phyloP scores from a whole-genome alignment of 2,113 vertebrate species.

The Xyliphius kryptos region DNA sequence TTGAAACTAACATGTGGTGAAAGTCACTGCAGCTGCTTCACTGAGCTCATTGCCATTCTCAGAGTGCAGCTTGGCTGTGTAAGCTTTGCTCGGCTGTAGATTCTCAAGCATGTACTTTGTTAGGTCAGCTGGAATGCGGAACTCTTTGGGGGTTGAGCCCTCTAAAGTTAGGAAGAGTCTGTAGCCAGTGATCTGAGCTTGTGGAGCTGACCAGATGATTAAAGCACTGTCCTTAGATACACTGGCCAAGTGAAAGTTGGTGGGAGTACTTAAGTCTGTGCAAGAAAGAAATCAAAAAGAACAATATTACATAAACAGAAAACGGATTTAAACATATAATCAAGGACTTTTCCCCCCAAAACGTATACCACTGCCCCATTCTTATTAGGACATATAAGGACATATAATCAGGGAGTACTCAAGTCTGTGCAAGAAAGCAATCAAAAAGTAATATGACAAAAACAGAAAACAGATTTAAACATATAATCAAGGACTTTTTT shows the following conservation, averaged over 20 bases:
- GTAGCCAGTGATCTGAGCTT: constrained; percentile 72
- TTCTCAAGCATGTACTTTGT: constrained; percentile 72
- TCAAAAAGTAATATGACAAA: not conserved
- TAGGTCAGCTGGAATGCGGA: constrained; percentile 65
- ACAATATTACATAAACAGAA: no score
- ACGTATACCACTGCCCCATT: no score
- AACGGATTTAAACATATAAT: no score
- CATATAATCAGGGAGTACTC: constrained; percentile 63
- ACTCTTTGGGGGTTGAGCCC: constrained; percentile 73
- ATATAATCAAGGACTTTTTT: no score
- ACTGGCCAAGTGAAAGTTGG: constrained; percentile 72
- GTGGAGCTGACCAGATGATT: constrained; percentile 76
- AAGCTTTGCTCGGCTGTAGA: constrained; percentile 74
- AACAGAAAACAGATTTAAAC: no score
- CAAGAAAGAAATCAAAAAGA: not conserved
- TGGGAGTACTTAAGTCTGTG: constrained; percentile 78
- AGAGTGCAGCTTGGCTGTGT: constrained; percentile 71
- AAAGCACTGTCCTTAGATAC: constrained; percentile 73
- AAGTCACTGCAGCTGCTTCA: constrained; percentile 58
- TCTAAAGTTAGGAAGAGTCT: constrained; percentile 70
- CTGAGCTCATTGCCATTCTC: constrained; percentile 75
- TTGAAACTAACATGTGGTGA: constrained; percentile 49
- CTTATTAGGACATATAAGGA: not conserved
- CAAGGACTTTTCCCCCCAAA: no score
- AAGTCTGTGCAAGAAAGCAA: constrained; percentile 59